Evolutionary conservation across 2,113 vertebrate genomes (phyloP).

Genomic region (Melanotaenia duboulayi): DNA sequence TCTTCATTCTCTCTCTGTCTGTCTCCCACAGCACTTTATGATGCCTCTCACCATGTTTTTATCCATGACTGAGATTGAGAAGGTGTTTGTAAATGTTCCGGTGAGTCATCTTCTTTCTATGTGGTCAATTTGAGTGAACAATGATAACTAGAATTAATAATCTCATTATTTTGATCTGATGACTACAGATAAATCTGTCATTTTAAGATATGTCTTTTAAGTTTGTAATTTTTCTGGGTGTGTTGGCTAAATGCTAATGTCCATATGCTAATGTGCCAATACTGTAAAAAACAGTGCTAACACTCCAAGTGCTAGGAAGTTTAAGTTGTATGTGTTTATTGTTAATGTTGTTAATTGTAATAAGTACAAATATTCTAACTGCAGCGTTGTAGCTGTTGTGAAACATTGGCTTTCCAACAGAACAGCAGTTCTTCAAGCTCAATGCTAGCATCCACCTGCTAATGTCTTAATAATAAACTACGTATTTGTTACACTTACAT

Average conservation of each 20-base stretch:
- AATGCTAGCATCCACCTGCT: too few species aligned
- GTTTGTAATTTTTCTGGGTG: neutral
- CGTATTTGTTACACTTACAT: too few species aligned
- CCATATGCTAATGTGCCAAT: neutral
- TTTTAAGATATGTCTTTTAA: neutral
- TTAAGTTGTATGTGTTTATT: neutral
- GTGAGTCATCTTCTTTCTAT: constrained; percentile 81
- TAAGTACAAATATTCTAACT: too few species aligned
- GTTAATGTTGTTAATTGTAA: too few species aligned
- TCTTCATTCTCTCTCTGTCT: constrained; percentile 57
- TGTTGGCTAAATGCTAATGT: neutral
- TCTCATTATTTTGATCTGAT: too few species aligned
- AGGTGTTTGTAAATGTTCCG: constrained; percentile 95
- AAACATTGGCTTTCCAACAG: too few species aligned
- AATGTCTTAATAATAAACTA: too few species aligned
- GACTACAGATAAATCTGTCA: too few species aligned
- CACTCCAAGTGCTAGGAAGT: neutral
- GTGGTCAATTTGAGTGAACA: constrained; percentile 4
- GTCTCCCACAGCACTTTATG: constrained; percentile 93
- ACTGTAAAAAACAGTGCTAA: neutral
- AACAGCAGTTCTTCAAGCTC: too few species aligned
- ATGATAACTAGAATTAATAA: too few species aligned
- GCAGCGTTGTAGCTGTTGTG: too few species aligned
- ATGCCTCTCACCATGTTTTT: constrained; percentile 90
- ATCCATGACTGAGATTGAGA: constrained; percentile 87